A percentile compares a stretch with the other conserved stretches of the same genome.
Conservation (phyloP, 1,140 invertebrate species). For the Drosophila pectinifera region DNA sequence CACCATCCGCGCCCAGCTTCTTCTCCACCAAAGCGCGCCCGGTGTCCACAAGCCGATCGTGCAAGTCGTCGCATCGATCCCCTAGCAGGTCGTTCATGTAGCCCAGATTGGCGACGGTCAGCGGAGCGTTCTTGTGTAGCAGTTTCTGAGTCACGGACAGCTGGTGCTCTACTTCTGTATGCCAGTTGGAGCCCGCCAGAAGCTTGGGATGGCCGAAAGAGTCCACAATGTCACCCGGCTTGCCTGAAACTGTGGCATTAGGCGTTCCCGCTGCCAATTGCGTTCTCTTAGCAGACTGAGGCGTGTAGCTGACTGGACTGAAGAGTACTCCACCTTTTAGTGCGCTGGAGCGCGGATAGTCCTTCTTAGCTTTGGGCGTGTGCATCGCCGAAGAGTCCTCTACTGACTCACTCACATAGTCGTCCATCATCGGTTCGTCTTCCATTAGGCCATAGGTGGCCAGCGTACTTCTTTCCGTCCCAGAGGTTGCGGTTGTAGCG, state of each 20-base stretch:
- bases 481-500: neutral
- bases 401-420: constrained; percentile 50
- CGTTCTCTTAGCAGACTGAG: constrained; percentile 50
- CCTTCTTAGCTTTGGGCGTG: constrained; percentile 55
- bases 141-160: constrained; percentile 57
- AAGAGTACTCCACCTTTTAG: constrained; percentile 56
- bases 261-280: neutral
- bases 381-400: constrained; percentile 31
- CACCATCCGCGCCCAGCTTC: constrained; percentile 54
- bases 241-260: constrained; percentile 13
- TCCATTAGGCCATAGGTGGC: constrained; percentile 56
- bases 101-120: constrained; percentile 49
- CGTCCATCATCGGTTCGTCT: constrained; percentile 67
- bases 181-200: constrained; percentile 45
- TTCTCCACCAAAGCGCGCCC: constrained; percentile 60
- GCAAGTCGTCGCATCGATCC: constrained; percentile 59
- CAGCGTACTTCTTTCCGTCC: constrained; percentile 38
- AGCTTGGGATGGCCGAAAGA: constrained; percentile 70
- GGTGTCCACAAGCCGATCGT: constrained; percentile 54
- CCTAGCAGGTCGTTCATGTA: constrained; percentile 69
- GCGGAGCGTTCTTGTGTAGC: constrained; percentile 45
- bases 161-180: constrained; percentile 50
- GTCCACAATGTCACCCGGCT: constrained; percentile 64
- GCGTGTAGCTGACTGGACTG: constrained; percentile 65
- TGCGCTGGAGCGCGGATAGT: constrained; percentile 7